Evolutionary conservation across 2,797 vertebrate genomes (phyloP), one percentile per base, ranked within the genome.

Genomic region (Microhierax caerulescens): DNA sequence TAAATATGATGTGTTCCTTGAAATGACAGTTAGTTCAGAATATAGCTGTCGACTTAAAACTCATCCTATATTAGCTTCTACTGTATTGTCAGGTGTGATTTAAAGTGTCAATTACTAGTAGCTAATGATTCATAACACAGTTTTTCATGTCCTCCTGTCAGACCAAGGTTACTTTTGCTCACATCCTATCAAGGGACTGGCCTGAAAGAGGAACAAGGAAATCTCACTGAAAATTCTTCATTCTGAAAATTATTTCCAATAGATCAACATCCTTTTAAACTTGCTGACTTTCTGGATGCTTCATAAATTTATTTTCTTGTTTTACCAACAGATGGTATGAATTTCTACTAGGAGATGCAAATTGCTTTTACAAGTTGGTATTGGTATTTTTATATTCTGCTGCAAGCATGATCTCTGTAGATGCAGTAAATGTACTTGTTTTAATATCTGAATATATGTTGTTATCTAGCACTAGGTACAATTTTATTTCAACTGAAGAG

Each of bases 301-400:
- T 92, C 59, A 65, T 25, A 81, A 72, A 86, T 73, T 54, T 72
- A 54, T 93, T 85, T 95, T 81, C 54, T 69, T 85, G 22, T 48
- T 85, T 84, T 73, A 43, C 83, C 73, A 80, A 81, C 57, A 94
- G 89, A 94, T 90, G 76, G 73, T 72, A 91, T 30, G 50, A 93
- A 79, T 93, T 93, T 78, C 74, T 93, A 65, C 50, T 8, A 88
- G 76, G 68, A 91, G 50, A 86, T 37, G 74, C 30, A 95, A 75
- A 74, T 72, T 84, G 39, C 9, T 69, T 93, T 90, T 56, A 13
- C 65, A 93, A 51, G 32, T 81, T 37, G 53, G 20, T 80, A 84
- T 81, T 37, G 53, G 20, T 80, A 84, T 78, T 88, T 94, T 93
- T 80, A 63, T 59, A 17, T 90, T 90, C 73, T 73, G n/a, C 65